phyloP scores from a whole-genome alignment of 2,888 invertebrate species.

The Caenorhabditis auriculariae region DNA sequence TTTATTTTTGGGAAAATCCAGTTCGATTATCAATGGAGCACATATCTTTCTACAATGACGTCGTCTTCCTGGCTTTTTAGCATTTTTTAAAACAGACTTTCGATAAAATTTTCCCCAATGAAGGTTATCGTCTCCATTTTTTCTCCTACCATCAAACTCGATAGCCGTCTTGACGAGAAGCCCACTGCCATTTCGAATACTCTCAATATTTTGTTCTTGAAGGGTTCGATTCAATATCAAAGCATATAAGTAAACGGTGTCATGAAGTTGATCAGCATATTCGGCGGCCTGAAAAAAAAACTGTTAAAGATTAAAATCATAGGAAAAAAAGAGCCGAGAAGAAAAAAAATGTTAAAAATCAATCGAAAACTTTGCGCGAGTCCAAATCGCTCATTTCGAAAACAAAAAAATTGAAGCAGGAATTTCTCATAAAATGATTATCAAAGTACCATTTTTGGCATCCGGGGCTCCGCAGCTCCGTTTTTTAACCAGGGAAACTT shows the following conservation, averaged over 20 bases:
- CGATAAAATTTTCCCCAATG: too few relatives aligned
- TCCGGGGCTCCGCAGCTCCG: too few relatives aligned
- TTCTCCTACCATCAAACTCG: conserved; percentile 12
- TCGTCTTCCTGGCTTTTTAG: neutral
- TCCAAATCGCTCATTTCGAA: too few relatives aligned
- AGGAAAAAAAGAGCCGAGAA: too few relatives aligned
- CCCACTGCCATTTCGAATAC: conserved; percentile 5
- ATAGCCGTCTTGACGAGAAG: conserved; percentile 1
- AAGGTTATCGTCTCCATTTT: too few relatives aligned
- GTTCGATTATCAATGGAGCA: neutral
- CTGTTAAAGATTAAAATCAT: too few relatives aligned
- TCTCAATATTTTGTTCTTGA: neutral
- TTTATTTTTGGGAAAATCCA: neutral
- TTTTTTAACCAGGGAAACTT: too few relatives aligned
- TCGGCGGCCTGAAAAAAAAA: conserved; percentile 9
- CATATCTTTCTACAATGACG: neutral
- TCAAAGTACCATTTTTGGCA: too few relatives aligned
- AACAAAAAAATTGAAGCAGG: too few relatives aligned
- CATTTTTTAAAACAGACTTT: neutral
- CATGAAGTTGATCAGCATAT: conserved; percentile 40
- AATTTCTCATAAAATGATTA: conserved; percentile 1
- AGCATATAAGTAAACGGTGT: conserved; percentile 35
- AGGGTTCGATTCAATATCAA: conserved; percentile 30
- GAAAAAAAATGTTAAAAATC: too few relatives aligned
- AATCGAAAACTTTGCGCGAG: too few relatives aligned